phyloP scores from a whole-genome alignment of 2,797 vertebrate genomes.

The Siniperca undulata region DNA sequence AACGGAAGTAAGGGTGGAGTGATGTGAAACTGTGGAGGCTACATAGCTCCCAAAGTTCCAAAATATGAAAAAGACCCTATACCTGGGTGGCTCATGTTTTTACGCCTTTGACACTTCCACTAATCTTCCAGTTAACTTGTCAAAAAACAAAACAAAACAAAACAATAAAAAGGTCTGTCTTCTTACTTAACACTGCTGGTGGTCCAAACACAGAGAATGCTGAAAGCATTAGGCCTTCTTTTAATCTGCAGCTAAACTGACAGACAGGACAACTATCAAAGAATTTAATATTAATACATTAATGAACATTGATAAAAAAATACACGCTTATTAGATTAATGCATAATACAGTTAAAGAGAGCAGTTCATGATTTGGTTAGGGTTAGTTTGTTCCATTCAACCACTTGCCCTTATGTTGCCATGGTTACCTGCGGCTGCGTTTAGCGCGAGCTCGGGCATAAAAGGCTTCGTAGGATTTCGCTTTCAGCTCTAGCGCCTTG shows the following conservation, averaged over 20 bases:
- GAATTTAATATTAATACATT: background rate
- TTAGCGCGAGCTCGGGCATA: slow-evolving; percentile 97
- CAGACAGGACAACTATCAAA: too few species aligned
- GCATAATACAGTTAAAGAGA: background rate
- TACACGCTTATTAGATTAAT: background rate
- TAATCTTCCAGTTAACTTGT: background rate
- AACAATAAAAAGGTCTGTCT: background rate
- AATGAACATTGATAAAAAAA: background rate
- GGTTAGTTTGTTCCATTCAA: background rate
- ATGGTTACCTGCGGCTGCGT: slow-evolving; percentile 94
- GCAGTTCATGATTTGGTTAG: background rate
- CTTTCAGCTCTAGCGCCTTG: slow-evolving; percentile 96
- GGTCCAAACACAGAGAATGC: background rate
- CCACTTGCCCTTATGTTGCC: slow-evolving; percentile 6
- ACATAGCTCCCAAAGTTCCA: background rate
- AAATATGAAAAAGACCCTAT: background rate
- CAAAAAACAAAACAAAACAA: background rate
- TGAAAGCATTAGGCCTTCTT: background rate
- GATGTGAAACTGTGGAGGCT: background rate
- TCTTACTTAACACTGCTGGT: background rate
- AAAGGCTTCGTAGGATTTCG: slow-evolving; percentile 97
- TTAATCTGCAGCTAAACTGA: too few species aligned
- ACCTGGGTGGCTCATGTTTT: background rate
- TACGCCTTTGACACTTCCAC: background rate
- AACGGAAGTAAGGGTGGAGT: background rate